Evolutionary conservation across 2,797 vertebrate genomes (phyloP), one percentile per base, ranked within the genome.

Genomic region (Remorina albescens): DNA sequence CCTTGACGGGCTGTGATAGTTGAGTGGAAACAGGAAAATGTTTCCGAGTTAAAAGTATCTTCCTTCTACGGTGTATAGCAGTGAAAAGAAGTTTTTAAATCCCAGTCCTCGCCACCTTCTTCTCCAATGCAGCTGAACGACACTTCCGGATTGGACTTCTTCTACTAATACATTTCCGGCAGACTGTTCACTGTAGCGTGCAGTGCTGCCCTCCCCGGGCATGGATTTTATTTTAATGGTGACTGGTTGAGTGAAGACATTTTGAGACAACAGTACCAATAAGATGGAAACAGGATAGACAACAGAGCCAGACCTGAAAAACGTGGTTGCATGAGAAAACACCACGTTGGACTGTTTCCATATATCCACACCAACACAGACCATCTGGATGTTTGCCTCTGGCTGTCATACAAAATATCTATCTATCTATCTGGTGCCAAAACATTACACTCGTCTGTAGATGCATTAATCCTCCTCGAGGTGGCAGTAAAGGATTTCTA

Each of bases 401-500:
- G 39, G 18, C 2, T 42, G 16, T 42, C 16, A 42, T 8, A 32
- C 32, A 32, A 32, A 6, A 32, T 32, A n/a, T n/a, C n/a, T n/a
- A n/a, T n/a, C n/a, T n/a, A n/a, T n/a, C n/a, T n/a, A 37, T 13
- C 34, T 36, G 19, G 16, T 39, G 6, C n/a, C 19, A 13, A 23
- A 3, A 46, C 28, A 36, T 5, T 34, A 9, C 44, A 28, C 34
- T n/a, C 32, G 36, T 25, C 16, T 84, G 80, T 59, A 79, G 49
- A 23, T 76, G 18, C 54, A 30, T 1, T 15, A 36, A 10, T 68
- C 37, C 15, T 6, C 83, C 88, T 65, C 42, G 16, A 57, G 90
- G 90, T 69, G 87, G 86, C 82, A 86, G 81, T 87, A 42, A 30
- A 69, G 71, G 60, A 37, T 62, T 49, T 82, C 21, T 44, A 54